Base-by-base conservation (phyloP, 2,113 vertebrate genomes). In the Macrotus californicus region DNA sequence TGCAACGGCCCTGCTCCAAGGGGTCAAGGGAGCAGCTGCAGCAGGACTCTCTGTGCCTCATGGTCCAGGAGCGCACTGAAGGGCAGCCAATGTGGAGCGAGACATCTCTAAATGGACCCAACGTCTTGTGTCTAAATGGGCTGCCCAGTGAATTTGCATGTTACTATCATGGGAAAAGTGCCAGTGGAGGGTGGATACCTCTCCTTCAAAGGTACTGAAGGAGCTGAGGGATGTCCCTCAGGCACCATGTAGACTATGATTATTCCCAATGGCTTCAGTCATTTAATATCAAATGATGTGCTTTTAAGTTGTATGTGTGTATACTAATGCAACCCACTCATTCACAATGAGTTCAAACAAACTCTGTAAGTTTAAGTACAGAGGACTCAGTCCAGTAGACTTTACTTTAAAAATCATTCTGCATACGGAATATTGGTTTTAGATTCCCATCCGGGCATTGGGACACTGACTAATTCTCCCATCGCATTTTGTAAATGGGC, bases 1-100 rank as follows among this genome's bases (percentile, higher is more conserved):
- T 11, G 11, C 4, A 16, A 3, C 2, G 0, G 14, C 31, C 7
- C 6, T 34, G 2, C 22, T 10, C 10, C 12, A 0, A 34, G 12
- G 19, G 4, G 6, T 0, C 64, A 0, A 1, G 1, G 4, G 5
- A 7, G 1, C 0, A 1, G 5, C 5, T 4, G 36, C 9, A 4
- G 46, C 13, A 39, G 19, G 5, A 5, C 0, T 2, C 13, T 14
- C 61, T 0, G 29, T 11, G 6, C 59, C 61, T 66, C 26, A 4
- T 0, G 0, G 19, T 18, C 48, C 0, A 0, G 26, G 26, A 1
- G 18, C 2, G 5, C 1, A 12, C 1, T 12, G 2, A 6, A 24
- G 6, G 34, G 7, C 10, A 2, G 6, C 29, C 21, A 6, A 5
- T 26, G 7, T 0, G 7, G 8, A 43, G 16, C 24, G 3, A 22